Evolutionary conservation across 2,797 vertebrate genomes (phyloP).

Genomic region (Sebastes trivittatus): DNA sequence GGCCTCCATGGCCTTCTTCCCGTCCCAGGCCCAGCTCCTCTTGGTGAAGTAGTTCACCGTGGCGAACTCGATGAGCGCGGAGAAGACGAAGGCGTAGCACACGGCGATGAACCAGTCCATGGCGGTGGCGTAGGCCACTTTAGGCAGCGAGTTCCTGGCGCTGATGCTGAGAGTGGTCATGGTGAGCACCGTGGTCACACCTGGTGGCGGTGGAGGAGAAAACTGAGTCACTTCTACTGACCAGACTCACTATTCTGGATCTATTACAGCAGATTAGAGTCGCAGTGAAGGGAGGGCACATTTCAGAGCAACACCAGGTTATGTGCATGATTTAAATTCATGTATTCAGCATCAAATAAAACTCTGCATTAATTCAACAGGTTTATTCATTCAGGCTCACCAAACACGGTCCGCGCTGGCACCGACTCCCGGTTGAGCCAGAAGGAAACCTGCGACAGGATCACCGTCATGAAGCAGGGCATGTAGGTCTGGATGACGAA

Average conservation of each 20-base stretch:
- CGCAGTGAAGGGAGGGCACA: constrained; percentile 2
- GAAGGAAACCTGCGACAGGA: constrained; percentile 97
- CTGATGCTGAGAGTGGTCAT: constrained; percentile 99
- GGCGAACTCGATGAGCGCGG: constrained; percentile 96
- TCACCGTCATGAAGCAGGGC: constrained; percentile 99
- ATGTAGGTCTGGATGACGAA: constrained; percentile 99
- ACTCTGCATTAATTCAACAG: too few relatives aligned
- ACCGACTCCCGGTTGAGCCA: constrained; percentile 99
- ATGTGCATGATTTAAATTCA: neutral
- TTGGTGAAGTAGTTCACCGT: constrained; percentile 99
- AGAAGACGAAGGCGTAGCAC: constrained; percentile 98
- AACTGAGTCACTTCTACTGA: constrained; percentile 30
- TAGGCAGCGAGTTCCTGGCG: constrained; percentile 94
- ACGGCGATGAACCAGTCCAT: constrained; percentile 99
- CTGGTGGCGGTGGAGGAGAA: constrained; percentile 65
- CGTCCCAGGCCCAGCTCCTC: constrained; percentile 98
- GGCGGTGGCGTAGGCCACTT: constrained; percentile 96
- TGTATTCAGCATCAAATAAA: neutral
- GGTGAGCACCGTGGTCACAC: constrained; percentile 97
- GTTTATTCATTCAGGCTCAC: constrained; percentile 71
- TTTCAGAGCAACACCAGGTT: constrained; percentile 1
- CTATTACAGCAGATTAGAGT: constrained; percentile 21
- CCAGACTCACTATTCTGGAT: neutral
- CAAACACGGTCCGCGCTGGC: constrained; percentile 96
- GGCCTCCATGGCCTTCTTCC: constrained; percentile 94